Evolutionary conservation across 2,113 vertebrate genomes (phyloP).

Genomic region (Pseudolaguvia tuberculata): DNA sequence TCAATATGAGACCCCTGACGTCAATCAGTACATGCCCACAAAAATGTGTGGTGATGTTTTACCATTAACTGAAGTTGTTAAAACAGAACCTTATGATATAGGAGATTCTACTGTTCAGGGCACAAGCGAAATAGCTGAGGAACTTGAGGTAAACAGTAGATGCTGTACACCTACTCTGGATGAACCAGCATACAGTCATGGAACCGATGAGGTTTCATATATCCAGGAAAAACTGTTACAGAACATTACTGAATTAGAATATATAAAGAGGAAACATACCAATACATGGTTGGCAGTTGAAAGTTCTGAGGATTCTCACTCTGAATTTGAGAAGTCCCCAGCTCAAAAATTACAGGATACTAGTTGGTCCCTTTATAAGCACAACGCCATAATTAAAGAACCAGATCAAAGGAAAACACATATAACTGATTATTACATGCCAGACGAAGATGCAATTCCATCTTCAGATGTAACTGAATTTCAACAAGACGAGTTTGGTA

Average conservation of each 20-base stretch:
- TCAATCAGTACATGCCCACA: background rate
- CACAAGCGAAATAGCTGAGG: background rate
- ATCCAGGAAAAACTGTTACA: background rate
- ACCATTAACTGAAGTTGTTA: background rate
- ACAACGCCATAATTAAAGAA: background rate
- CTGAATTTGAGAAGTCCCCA: background rate
- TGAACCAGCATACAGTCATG: slow-evolving; percentile 37
- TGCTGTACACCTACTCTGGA: slow-evolving; percentile 37
- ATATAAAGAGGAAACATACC: background rate
- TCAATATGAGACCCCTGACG: slow-evolving; percentile 1
- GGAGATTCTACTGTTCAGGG: background rate
- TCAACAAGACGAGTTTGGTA: slow-evolving; percentile 16
- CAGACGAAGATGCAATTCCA: background rate
- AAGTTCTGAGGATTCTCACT: background rate
- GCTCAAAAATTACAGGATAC: background rate
- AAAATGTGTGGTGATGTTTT: background rate
- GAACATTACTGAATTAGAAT: background rate
- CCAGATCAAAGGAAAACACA: background rate
- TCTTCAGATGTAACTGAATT: background rate
- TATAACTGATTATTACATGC: background rate
- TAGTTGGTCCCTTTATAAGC: background rate
- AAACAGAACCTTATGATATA: slow-evolving; percentile 2
- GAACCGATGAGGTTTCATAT: background rate
- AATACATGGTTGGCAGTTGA: background rate
- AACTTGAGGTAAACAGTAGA: slow-evolving; percentile 10